Evolutionary conservation across 2,113 vertebrate genomes (phyloP), one percentile per base, ranked within the genome.

Genomic region (Elephantulus edwardii): DNA sequence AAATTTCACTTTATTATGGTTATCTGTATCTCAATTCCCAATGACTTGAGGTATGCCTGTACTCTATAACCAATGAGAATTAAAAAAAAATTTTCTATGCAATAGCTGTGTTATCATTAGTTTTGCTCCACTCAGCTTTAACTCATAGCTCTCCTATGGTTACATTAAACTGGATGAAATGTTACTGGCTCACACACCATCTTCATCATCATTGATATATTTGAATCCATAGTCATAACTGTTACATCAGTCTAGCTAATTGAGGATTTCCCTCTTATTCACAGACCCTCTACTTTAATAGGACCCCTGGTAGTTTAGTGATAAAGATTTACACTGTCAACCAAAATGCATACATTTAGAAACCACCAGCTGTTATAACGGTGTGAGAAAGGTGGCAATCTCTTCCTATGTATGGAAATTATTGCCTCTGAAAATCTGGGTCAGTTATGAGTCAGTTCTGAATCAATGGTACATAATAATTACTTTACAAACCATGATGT

Each of bases 241-340:
- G 7, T 66, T 66, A 16, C 35, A 66, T 1, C 64, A 35, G 20
- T 35, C 19, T 35, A 38, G 17, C 19, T 68, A 33, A 35, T 38
- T 66, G 64, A 68, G 7, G 35, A 19, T 20, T 38, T 68, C n/a
- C 66, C 35, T 68, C 66, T 68, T 38, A 17, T 68, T 38, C 9
- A 1, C 5, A 22, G n/a, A 35, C 5, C 2, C 2, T 35, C 4
- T 19, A 20, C 66, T n/a, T n/a, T n/a, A n/a, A n/a, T n/a, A n/a
- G n/a, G n/a, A n/a, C n/a, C n/a, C n/a, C n/a, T n/a, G n/a, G n/a
- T n/a, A n/a, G n/a, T n/a, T n/a, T n/a, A n/a, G n/a, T n/a, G n/a
- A n/a, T n/a, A n/a, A n/a, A n/a, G n/a, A n/a, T n/a, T n/a, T n/a
- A n/a, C n/a, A n/a, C n/a, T n/a, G n/a, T n/a, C n/a, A n/a, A n/a